Evolutionary conservation across 2,888 invertebrate species (phyloP).

Genomic region (Crioceris asparagi): DNA sequence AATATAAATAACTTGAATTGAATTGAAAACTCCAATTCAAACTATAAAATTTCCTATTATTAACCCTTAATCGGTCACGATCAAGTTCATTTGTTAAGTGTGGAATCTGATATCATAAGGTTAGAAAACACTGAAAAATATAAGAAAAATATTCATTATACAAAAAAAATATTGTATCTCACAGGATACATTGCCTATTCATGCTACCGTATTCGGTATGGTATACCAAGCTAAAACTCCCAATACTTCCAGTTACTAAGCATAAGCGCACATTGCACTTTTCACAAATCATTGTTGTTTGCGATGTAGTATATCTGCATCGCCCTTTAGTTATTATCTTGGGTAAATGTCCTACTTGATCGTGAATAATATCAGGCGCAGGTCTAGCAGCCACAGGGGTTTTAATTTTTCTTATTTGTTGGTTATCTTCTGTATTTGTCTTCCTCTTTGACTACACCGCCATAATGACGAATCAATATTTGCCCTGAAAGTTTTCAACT

Average conservation of each 20-base stretch:
- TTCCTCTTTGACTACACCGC: constrained; percentile 1
- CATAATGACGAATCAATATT: not conserved
- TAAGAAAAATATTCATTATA: not conserved
- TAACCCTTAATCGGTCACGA: not conserved
- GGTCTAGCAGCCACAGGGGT: constrained; percentile 1
- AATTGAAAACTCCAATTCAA: too few species aligned
- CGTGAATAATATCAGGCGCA: not conserved
- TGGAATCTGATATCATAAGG: too few species aligned
- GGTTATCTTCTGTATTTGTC: not conserved
- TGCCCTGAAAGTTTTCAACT: not conserved
- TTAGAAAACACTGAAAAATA: too few species aligned
- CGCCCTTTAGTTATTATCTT: too few species aligned
- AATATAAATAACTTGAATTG: too few species aligned
- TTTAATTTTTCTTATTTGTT: constrained; percentile 1
- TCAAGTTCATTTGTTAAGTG: not conserved
- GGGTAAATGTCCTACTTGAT: too few species aligned
- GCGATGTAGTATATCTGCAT: too few species aligned
- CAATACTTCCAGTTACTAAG: too few species aligned
- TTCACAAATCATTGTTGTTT: too few species aligned
- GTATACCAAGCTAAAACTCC: not conserved
- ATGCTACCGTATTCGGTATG: not conserved
- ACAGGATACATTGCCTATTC: not conserved
- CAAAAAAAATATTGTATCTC: not conserved
- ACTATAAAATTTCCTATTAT: too few species aligned
- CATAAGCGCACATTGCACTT: too few species aligned